Base-by-base conservation (phyloP, 2,113 vertebrate species). In the Archilochus colubris region DNA sequence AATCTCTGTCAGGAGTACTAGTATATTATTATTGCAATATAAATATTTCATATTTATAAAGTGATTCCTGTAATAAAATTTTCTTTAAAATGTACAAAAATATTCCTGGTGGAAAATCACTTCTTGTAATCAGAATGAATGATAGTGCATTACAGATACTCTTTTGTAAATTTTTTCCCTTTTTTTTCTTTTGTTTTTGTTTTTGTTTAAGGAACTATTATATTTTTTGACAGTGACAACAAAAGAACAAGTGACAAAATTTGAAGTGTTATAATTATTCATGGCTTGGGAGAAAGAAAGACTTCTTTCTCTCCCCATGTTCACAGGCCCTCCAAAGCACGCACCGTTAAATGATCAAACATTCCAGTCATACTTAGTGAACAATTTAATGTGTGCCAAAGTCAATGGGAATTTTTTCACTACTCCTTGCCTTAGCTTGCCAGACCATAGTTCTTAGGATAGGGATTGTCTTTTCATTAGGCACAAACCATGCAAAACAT, bases 231-330 rank as follows among this genome's bases (percentile, higher is more conserved):
- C 44, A 88, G 59, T 30, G 36, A 80, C 36, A 85, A 73, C 40
- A 85, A 93, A 89, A 93, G 85, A 80, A 79, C 9, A 69, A 86
- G 38, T 74, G 79, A 73, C 54, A 93, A 82, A 73, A 88, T 93
- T 66, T 89, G 51, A 88, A 86, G 30, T 58, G 31, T 54, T 75
- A 66, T 33, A 88, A 91, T 80, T 91, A 90, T 94, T 84, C 69
- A 82, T 85, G n/a, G 62, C 58, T 84, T 68, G 22, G 46, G 46
- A 85, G 30, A 21, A 85, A 94, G 58, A 91, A 95, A 95, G 33
- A 9, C 31, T 27, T 76, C 46, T 89, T 89, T 82, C 58, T 87
- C 23, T 68, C n/a, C 57, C 12, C 43, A 62, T 0, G 0, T 62
- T 80, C 3, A 0, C 36, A 63, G 25, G 31, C 14, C 28, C 0